phyloP scores from a whole-genome alignment of 2,113 vertebrate genomes.

The mouse (Mus musculus) region DNA sequence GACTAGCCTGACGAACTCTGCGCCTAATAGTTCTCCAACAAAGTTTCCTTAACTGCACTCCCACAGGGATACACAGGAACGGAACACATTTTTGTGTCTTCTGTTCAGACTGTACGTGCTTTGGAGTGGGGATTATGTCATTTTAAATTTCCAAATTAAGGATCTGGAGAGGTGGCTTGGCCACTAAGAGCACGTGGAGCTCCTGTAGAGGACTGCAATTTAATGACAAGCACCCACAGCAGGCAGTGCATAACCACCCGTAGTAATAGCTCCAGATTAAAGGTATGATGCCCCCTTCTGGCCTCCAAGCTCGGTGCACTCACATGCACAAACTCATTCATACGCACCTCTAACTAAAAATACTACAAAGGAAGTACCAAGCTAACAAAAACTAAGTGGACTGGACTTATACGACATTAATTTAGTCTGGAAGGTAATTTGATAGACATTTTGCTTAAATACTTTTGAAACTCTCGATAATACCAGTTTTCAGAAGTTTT shows the following conservation, averaged over 20 bases:
- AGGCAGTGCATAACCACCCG: neutral
- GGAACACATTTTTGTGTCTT: neutral
- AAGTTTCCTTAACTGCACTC: neutral
- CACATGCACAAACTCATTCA: neutral
- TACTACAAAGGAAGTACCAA: neutral
- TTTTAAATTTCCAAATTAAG: neutral
- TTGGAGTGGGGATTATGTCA: neutral
- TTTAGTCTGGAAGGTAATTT: constrained; percentile 29
- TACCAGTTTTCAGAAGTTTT: constrained; percentile 38
- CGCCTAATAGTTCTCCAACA: neutral
- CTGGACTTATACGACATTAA: neutral
- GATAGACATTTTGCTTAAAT: constrained; percentile 37
- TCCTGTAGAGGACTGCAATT: neutral
- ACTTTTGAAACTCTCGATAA: neutral
- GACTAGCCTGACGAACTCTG: neutral
- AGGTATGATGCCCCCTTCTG: neutral
- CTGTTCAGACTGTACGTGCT: neutral
- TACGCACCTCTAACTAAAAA: neutral
- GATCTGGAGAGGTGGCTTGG: neutral
- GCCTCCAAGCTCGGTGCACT: neutral
- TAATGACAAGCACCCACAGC: neutral
- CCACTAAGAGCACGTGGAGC: too few species aligned
- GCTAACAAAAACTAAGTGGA: constrained; percentile 24
- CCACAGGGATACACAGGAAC: neutral
- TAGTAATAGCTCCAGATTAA: too few species aligned